Conservation (phyloP, 2,113 vertebrate species). For the Chunga burmeisteri region DNA sequence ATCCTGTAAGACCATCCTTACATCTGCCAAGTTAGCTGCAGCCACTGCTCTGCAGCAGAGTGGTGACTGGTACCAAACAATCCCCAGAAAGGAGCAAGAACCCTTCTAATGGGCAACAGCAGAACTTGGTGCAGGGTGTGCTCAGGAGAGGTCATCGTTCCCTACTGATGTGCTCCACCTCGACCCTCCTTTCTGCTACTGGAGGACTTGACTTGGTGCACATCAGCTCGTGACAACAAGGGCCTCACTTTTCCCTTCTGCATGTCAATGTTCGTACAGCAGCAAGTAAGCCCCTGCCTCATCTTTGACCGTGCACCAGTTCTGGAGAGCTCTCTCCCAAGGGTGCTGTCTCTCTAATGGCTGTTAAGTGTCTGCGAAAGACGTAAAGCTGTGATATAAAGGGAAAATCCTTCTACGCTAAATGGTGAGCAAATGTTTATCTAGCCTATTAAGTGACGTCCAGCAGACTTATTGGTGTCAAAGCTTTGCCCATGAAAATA, state of each 20-base stretch:
- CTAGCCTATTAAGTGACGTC: constrained; percentile 50
- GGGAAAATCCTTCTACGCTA: constrained; percentile 13
- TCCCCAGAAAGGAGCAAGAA: neutral
- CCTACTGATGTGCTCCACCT: rapidly evolving
- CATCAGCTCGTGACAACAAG: neutral
- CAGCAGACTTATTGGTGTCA: constrained; percentile 55
- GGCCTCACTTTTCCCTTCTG: neutral
- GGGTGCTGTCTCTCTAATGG: neutral
- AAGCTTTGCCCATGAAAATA: constrained; percentile 55
- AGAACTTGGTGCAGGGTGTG: neutral
- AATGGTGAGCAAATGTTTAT: constrained; percentile 40
- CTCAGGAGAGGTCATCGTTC: neutral
- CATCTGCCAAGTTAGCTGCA: neutral
- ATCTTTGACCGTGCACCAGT: rapidly evolving
- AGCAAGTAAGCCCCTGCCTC: neutral
- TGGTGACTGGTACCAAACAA: neutral
- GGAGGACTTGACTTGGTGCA: neutral
- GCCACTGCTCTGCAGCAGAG: neutral
- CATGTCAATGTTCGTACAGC: neutral
- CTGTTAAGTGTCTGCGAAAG: neutral
- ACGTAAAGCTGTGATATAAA: neutral
- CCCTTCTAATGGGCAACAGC: rapidly evolving
- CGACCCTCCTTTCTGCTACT: neutral
- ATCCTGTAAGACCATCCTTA: neutral
- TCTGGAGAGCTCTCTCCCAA: neutral